phyloP scores from a whole-genome alignment of 2,888 invertebrate species.

The Isotomurus palustris region DNA sequence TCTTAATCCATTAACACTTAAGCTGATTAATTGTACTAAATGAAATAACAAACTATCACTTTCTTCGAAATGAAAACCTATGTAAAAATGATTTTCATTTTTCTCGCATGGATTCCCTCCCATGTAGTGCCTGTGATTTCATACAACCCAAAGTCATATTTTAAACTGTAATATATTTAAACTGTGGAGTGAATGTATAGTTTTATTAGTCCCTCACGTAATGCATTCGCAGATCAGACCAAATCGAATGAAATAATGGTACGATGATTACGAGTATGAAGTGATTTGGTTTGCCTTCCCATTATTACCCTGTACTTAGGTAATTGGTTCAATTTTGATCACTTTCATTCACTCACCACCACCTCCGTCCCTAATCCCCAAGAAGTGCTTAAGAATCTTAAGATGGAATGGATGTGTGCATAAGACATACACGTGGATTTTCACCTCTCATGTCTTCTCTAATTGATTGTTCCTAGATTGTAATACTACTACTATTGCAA shows the following conservation, averaged over 20 bases:
- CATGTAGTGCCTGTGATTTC: neutral
- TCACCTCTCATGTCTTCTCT: constrained; percentile 10
- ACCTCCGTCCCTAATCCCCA: neutral
- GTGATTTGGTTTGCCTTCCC: neutral
- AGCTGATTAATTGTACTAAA: neutral
- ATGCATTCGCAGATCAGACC: constrained; percentile 6
- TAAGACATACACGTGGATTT: too few relatives aligned
- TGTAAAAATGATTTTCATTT: constrained; percentile 6
- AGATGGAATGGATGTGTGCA: too few relatives aligned
- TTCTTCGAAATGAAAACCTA: constrained; percentile 38
- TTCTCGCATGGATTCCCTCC: constrained; percentile 8
- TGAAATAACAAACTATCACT: constrained; percentile 24
- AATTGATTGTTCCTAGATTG: constrained; percentile 7
- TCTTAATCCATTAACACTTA: too few relatives aligned
- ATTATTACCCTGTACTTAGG: neutral
- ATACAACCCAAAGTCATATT: constrained; percentile 2
- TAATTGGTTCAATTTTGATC: constrained; percentile 12
- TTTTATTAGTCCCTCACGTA: too few relatives aligned
- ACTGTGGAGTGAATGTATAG: too few relatives aligned
- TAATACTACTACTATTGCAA: neutral
- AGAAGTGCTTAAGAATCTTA: neutral
- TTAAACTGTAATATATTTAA: too few relatives aligned
- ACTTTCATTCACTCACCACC: constrained; percentile 8
- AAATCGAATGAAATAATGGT: constrained; percentile 10
- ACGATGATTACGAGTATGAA: neutral